Base-by-base conservation (phyloP, 2,888 invertebrate species). In the Caenorhabditis virilis region DNA sequence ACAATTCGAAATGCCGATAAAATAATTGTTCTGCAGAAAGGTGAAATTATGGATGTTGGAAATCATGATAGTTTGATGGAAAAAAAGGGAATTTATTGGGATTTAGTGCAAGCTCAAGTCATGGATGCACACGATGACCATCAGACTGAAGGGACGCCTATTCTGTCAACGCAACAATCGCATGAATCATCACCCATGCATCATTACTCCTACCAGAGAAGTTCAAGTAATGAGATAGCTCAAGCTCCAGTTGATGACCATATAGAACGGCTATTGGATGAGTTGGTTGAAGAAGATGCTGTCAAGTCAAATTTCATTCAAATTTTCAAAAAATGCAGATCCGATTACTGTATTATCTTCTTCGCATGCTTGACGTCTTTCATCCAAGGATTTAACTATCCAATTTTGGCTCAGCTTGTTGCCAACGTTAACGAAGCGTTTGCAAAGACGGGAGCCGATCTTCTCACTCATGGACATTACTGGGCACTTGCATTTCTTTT, bases 1-100 rank as follows among this genome's bases (percentile, higher is more conserved):
- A 86, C 86, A 5, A 84, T 86, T 36, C 79, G 84, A 71, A 85
- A 83, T 26, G 86, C 86, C 9, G 85, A 86, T 67, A 75, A 82
- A 38, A 86, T 86, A 36, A 83, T 83, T 58, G 84, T 84, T 2
- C 80, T 86, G 63, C 78, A 84, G 46, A 61, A 74, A 41, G 82
- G 85, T 36, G 4, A 77, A 50, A 88, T 91, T 20, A 88, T 87
- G 0, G 91, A 91, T 82, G 86, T 86, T 63, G 91, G 91, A 60
- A 89, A 88, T 0, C 91, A 91, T 82, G 78, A 86, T 0, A 87
- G 90, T 74, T 87, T 91, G 0, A 83, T 90, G 53, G 85, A 86
- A n/a, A 50, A 52, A 22, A 47, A 83, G 48, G 90, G 90, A 38
- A 85, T 89, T 1, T 91, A 91, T 80, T 88, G 89, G 68, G 85